phyloP scores from a whole-genome alignment of 2,888 invertebrate genomes.

The Pterobdella sp. region DNA sequence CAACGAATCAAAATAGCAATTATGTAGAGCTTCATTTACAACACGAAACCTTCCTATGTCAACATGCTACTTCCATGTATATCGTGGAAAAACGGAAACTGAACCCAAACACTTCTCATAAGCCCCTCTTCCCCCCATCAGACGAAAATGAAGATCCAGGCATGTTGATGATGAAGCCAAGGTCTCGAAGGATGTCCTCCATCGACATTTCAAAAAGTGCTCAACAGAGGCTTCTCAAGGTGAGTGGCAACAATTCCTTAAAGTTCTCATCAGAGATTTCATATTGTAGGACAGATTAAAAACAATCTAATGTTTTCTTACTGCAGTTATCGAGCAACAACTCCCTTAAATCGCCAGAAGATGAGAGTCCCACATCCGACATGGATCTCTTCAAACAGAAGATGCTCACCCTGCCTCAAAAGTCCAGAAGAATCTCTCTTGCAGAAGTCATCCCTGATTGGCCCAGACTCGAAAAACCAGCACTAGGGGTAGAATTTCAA shows the following conservation, averaged over 20 bases:
- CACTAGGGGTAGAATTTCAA: neutral
- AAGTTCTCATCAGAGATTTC: neutral
- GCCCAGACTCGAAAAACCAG: constrained; percentile 63
- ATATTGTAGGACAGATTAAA: neutral
- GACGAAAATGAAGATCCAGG: constrained; percentile 5
- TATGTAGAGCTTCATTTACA: too few species aligned
- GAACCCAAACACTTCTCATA: neutral
- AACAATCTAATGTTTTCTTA: neutral
- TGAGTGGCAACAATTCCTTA: too few species aligned
- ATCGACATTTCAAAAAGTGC: constrained; percentile 24
- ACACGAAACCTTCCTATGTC: too few species aligned
- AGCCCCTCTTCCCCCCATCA: neutral
- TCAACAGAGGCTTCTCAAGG: constrained; percentile 25
- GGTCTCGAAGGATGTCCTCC: constrained; percentile 26
- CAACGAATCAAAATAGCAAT: neutral
- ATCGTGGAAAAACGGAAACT: neutral
- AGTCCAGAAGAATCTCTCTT: constrained; percentile 70
- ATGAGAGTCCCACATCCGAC: constrained; percentile 4
- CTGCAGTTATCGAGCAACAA: neutral
- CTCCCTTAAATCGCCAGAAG: neutral
- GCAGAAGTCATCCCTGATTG: constrained; percentile 93
- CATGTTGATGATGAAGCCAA: neutral
- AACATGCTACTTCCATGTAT: too few species aligned
- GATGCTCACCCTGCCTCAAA: constrained; percentile 37
- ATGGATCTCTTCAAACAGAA: constrained; percentile 33